phyloP scores from a whole-genome alignment of 2,797 vertebrate species.

The Ptychobarbus kaznakovi region DNA sequence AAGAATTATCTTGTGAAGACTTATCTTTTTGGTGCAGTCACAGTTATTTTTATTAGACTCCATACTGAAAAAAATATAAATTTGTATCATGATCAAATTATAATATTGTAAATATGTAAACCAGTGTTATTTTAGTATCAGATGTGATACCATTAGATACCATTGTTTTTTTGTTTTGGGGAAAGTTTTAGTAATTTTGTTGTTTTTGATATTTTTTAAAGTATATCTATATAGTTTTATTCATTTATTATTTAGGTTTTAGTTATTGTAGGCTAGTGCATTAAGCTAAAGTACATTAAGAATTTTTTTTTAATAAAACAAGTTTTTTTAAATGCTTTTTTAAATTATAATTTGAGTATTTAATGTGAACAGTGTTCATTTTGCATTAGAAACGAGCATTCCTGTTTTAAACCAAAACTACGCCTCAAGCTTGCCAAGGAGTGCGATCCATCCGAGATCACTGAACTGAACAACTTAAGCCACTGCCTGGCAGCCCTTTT shows the following conservation, averaged over 20 bases:
- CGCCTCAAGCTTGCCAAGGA: conserved; percentile 6
- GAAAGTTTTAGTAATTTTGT: too few species aligned
- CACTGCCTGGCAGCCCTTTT: conserved; percentile 9
- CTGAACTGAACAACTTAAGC: conserved; percentile 17
- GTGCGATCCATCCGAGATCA: not conserved
- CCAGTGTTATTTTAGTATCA: not conserved
- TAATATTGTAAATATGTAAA: not conserved
- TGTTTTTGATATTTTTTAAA: too few species aligned
- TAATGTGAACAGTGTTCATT: not conserved
- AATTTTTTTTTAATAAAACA: too few species aligned
- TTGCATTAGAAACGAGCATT: not conserved
- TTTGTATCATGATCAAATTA: not conserved
- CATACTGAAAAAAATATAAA: not conserved
- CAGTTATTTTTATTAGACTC: not conserved
- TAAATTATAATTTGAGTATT: too few species aligned
- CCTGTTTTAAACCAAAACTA: not conserved
- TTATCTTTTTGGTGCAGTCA: not conserved
- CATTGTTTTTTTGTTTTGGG: too few species aligned
- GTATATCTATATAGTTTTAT: too few species aligned
- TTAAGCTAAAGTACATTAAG: not conserved
- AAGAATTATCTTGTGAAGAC: too few species aligned
- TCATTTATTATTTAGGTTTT: not conserved
- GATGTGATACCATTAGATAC: too few species aligned
- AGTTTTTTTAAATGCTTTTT: too few species aligned
- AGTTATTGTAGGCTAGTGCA: not conserved